Base-by-base conservation (phyloP, 2,797 vertebrate species). In the Linurgus olivaceus region DNA sequence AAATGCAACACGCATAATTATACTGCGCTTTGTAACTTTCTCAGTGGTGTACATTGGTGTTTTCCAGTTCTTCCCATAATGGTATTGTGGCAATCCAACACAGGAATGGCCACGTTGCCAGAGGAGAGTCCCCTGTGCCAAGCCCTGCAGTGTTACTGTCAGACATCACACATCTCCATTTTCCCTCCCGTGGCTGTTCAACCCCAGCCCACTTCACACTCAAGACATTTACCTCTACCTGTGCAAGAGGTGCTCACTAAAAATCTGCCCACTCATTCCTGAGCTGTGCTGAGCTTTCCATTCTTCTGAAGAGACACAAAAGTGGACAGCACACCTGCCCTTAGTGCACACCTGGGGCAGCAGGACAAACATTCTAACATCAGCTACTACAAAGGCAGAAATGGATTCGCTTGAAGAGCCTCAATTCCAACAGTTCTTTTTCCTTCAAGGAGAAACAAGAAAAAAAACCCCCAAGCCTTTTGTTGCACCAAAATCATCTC, bases 401-500 rank as follows among this genome's bases (percentile, higher is more conserved):
- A 96, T 11, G 61, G 76, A 88, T 96, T 97, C 92, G 92, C 94
- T 95, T 93, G 87, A 95, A 95, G 89, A 94, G n/a, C 31, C 42
- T 68, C 65, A 77, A 94, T 94, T 96, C 95, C 96, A 96, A 96
- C 88, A 50, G 72, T 77, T 95, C 68, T 82, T 84, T 84, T 96
- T 97, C 95, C 94, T 97, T 96, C 86, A 93, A 73, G 90, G 68
- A 96, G 95, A 96, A 97, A 95, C 57, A 86, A 91, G 88, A 52
- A 33, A 96, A 35, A 95, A 33, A 96, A 97, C 35, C 44, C 37
- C 51, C 94, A 95, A 78, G 19, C 10, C 61, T 93, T 91, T 42
- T 68, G 88, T 93, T 97, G 95, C 96, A 97, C 97, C 97, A 97
- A 95, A 97, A 97, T 96, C 91, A 94, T 97, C 97, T 97, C 96